Evolutionary conservation across 1,140 invertebrate genomes (phyloP).

Genomic region (Drosophila melanica): DNA sequence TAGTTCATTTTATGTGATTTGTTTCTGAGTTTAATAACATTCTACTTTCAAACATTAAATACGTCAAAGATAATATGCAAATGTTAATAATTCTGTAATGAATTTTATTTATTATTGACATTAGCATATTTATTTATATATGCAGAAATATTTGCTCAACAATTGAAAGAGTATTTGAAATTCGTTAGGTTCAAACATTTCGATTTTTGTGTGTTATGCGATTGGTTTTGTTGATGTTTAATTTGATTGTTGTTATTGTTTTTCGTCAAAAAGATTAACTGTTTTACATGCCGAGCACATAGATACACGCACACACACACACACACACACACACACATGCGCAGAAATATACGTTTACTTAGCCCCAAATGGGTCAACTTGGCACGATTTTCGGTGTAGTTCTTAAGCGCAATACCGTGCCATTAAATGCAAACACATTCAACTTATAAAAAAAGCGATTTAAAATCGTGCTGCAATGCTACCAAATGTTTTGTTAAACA

Average conservation of each 20-base stretch:
- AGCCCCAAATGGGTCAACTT: slow-evolving; percentile 51
- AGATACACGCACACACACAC: slow-evolving; percentile 7
- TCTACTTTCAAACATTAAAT: too few species aligned
- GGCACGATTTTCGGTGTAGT: slow-evolving; percentile 62
- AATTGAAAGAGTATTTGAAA: slow-evolving; percentile 17
- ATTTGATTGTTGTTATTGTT: slow-evolving; percentile 40
- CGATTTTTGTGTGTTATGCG: slow-evolving; percentile 13
- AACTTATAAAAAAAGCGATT: slow-evolving; percentile 47
- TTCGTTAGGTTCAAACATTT: not conserved
- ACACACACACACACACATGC: not conserved
- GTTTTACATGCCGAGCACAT: slow-evolving; percentile 47
- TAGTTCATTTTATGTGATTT: too few species aligned
- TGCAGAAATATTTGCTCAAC: not conserved
- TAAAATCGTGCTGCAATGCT: slow-evolving; percentile 63
- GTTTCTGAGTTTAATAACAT: too few species aligned
- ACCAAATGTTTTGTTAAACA: slow-evolving; percentile 60
- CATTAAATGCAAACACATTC: slow-evolving; percentile 50
- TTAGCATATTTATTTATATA: not conserved
- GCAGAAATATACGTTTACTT: not conserved
- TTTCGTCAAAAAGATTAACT: slow-evolving; percentile 45
- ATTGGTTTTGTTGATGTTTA: slow-evolving; percentile 34
- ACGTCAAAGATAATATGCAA: too few species aligned
- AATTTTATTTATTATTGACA: too few species aligned
- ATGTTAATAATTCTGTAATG: too few species aligned
- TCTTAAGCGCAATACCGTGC: slow-evolving; percentile 62